These are phyloP conservation scores for Erpornis zantholeuca DNA, from an alignment of 2,113 vertebrate genomes.

Conservation along the genomic window DNA sequence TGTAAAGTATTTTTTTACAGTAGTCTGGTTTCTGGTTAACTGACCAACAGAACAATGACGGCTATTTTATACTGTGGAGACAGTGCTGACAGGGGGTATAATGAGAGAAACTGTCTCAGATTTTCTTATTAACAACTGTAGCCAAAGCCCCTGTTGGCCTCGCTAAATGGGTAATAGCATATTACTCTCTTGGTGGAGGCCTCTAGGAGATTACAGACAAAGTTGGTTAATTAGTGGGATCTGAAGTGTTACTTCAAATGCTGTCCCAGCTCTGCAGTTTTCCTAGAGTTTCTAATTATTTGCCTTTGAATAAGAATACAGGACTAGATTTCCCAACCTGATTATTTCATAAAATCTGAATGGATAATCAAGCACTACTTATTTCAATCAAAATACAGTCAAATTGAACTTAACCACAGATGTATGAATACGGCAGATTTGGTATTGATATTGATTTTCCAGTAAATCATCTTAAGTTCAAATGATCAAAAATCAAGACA, in stretches of 20 bases:
- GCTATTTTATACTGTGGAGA: slow-evolving; percentile 73
- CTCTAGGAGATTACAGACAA: slow-evolving; percentile 76
- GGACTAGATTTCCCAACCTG: slow-evolving; percentile 71
- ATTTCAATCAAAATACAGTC: slow-evolving; percentile 79
- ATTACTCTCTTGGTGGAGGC: slow-evolving; percentile 73
- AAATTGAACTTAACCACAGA: slow-evolving; percentile 77
- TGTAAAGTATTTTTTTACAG: slow-evolving; percentile 77
- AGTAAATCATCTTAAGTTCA: slow-evolving; percentile 83
- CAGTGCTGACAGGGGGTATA: slow-evolving; percentile 78
- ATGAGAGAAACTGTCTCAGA: slow-evolving; percentile 81
- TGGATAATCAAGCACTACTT: slow-evolving; percentile 78
- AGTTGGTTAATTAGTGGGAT: slow-evolving; percentile 82
- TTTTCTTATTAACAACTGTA: slow-evolving; percentile 81
- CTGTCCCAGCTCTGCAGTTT: slow-evolving; percentile 71
- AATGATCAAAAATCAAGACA: slow-evolving; percentile 85
- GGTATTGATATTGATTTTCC: slow-evolving; percentile 84
- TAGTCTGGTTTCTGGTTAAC: slow-evolving; percentile 77
- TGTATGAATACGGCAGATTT: slow-evolving; percentile 75
- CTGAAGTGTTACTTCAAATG: slow-evolving; percentile 77
- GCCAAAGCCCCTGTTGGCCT: slow-evolving; percentile 73
- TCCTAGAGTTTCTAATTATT: slow-evolving; percentile 78
- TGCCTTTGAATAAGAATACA: slow-evolving; percentile 74
- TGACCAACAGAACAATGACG: slow-evolving; percentile 80
- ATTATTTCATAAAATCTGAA: slow-evolving; percentile 76
- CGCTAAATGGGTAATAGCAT: slow-evolving; percentile 77